Base-by-base conservation (phyloP, 2,797 vertebrate genomes). In the Darevskia mixta region DNA sequence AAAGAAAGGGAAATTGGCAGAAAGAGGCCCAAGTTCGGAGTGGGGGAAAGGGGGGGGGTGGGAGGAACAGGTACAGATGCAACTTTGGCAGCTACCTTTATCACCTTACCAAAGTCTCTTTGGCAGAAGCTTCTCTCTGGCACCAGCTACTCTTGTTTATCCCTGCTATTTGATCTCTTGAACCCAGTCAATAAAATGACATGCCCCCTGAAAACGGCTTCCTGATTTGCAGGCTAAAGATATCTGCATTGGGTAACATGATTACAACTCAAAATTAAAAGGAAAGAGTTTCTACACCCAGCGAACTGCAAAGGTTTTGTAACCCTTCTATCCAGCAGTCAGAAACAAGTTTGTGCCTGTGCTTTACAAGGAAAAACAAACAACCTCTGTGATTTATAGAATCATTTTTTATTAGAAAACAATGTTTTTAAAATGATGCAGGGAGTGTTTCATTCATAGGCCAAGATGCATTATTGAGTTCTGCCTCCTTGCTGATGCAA, bases 401-500 rank as follows among this genome's bases (percentile, higher is more conserved):
- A 41, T 11, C 41, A 15, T 75, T 27, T 86, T 35, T 45, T 83
- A 5, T n/a, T 2, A 25, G 77, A 66, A 38, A 27, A 43, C 9
- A 32, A 45, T 20, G 35, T 4, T 20, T 5, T 29, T 20, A 4
- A 55, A 0, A 4, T 25, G 64, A 20, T 8, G 25, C 17, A 55
- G 27, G 66, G 6, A 38, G 27, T 10, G 72, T 84, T 27, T 80
- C 41, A 27, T 5, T 32, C 43, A 43, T 41, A 8, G 29, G 32
- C 58, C 78, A 86, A 67, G n/a, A 41, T 17, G 9, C 78, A 32
- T 82, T 69, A 58, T 61, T 81, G 58, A 29, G 27, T 29, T 79
- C n/a, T 69, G 25, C 25, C 43, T 66, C 71, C 29, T 86, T 20
- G 58, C 88, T 89, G 88, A 89, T 89, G 88, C 88, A 89, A 89